These are phyloP conservation scores for Glossosoma conforme DNA, from an alignment of 1,140 invertebrate species.

Conservation along the genomic window DNA sequence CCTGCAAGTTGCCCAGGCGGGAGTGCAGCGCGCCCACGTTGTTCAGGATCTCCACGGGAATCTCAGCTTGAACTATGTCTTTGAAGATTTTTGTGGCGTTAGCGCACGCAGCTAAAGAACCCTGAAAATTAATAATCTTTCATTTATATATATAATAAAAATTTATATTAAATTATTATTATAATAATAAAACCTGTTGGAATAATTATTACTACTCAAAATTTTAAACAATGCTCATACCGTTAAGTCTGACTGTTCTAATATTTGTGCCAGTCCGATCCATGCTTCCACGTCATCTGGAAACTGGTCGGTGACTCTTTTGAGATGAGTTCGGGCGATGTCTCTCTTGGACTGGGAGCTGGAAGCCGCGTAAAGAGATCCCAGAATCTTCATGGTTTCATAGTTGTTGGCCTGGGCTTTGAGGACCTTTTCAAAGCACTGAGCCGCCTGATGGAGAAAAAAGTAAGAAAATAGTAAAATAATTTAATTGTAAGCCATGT, in stretches of 20 bases:
- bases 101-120: slow-evolving; percentile 84
- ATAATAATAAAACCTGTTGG: too few relatives aligned
- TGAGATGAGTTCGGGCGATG: slow-evolving; percentile 84
- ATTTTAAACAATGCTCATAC: too few relatives aligned
- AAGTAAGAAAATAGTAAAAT: neutral
- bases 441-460: slow-evolving; percentile 73
- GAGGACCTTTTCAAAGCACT: slow-evolving; percentile 98
- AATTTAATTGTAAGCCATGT: too few relatives aligned
- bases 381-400: slow-evolving; percentile 99
- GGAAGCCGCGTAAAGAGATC: slow-evolving; percentile 92
- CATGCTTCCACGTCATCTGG: slow-evolving; percentile 98
- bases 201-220: too few relatives aligned
- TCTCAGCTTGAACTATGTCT: slow-evolving; percentile 90
- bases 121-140: slow-evolving; percentile 35
- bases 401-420: slow-evolving; percentile 97
- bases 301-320: slow-evolving; percentile 94
- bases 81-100: slow-evolving; percentile 90
- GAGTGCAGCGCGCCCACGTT: slow-evolving; percentile 96
- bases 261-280: slow-evolving; percentile 97
- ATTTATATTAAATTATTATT: neutral
- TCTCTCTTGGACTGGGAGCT: slow-evolving; percentile 86
- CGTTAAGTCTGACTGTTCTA: slow-evolving; percentile 91
- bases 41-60: slow-evolving; percentile 97
- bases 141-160: neutral
- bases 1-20: slow-evolving; percentile 74